These are phyloP conservation scores for Sebastes oblongus DNA, from an alignment of 2,797 vertebrate species.

Conservation along the genomic window DNA sequence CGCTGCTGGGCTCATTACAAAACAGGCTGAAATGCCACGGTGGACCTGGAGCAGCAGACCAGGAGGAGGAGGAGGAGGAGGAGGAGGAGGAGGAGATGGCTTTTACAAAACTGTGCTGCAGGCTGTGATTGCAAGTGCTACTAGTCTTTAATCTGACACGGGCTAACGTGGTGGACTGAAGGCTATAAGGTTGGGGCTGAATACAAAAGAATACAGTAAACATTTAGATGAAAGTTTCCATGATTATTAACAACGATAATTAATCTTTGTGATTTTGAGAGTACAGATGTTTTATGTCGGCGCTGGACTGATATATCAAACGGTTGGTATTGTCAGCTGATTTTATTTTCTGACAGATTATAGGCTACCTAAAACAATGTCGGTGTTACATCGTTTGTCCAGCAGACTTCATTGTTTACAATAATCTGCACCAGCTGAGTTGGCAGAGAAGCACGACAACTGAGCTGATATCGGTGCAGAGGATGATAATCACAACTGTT, in stretches of 20 bases:
- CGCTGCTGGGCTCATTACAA: slow-evolving; percentile 37
- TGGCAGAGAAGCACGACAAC: neutral
- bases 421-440: neutral
- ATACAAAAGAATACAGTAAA: too few relatives aligned
- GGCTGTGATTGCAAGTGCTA: neutral
- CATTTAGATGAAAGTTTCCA: neutral
- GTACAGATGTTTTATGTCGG: neutral
- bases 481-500: too few relatives aligned
- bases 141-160: neutral
- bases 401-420: neutral
- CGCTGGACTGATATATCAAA: neutral
- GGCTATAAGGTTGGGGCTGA: too few relatives aligned
- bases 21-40: slow-evolving; percentile 21
- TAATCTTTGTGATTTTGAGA: neutral
- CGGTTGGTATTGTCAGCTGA: neutral
- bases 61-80: too few relatives aligned
- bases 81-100: neutral
- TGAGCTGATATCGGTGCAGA: too few relatives aligned
- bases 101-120: neutral
- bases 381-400: too few relatives aligned
- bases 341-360: too few relatives aligned
- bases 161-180: too few relatives aligned
- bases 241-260: neutral
- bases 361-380: too few relatives aligned
- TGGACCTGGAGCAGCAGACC: slow-evolving; percentile 6